These are phyloP conservation scores for Doris montereyensis DNA, from an alignment of 2,888 invertebrate species.

Conservation along the genomic window DNA sequence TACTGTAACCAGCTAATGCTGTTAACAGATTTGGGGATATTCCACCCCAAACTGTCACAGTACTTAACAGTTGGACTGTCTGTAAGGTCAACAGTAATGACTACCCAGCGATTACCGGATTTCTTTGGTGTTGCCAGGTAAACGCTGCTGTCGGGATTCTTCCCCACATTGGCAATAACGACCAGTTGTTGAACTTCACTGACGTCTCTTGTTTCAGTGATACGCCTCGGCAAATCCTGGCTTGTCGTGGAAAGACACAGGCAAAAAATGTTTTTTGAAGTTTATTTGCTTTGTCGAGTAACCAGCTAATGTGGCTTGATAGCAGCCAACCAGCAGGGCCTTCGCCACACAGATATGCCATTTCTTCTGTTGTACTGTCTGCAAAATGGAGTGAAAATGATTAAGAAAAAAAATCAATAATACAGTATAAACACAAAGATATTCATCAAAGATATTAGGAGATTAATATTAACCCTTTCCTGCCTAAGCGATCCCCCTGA, in stretches of 20 bases:
- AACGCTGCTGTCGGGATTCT: background rate
- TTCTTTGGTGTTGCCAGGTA: background rate
- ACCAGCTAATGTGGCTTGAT: background rate
- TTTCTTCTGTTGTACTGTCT: background rate
- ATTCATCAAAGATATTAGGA: no score
- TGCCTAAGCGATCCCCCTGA: no score
- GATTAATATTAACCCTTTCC: no score
- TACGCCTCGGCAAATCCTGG: background rate
- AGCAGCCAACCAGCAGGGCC: background rate
- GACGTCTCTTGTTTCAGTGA: background rate
- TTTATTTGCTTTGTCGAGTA: background rate
- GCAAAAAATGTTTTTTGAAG: background rate
- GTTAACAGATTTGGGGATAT: background rate
- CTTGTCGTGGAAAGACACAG: background rate
- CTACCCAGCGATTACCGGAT: background rate
- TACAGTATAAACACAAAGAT: no score
- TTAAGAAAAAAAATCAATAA: no score
- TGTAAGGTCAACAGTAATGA: background rate
- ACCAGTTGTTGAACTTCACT: background rate
- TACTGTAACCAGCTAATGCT: background rate
- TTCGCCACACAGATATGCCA: background rate
- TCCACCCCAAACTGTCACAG: background rate
- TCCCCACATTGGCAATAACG: background rate
- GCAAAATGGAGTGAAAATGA: no score
- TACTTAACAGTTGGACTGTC: background rate